Evolutionary conservation across 2,113 vertebrate genomes (phyloP), one percentile per base, ranked within the genome.

Genomic region (Probosciger aterrimus): DNA sequence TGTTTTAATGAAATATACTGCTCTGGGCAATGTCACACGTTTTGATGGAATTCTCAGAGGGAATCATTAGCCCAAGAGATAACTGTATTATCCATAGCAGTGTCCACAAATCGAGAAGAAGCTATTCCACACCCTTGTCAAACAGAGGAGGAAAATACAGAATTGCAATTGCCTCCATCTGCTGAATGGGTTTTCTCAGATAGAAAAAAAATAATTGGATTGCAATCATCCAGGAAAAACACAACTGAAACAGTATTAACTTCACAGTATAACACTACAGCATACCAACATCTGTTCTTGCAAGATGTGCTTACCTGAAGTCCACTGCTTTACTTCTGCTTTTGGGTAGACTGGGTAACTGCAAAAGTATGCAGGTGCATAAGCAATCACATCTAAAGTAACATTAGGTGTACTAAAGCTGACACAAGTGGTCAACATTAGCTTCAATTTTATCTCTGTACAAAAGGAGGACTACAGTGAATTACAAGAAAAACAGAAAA

Each of bases 141-240:
- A 82, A 74, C 37, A 78, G 47, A 90, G 39, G 39, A 93, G 80
- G 64, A 78, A 93, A 94, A 92, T n/a, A 90, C 6, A 88, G 52
- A 88, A 94, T 37, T 5, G 12, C 70, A 92, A 79, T 92, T 93
- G 76, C 59, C 68, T 80, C 79, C 63, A 88, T 93, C 84, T 90
- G 64, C 75, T 79, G 76, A 92, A 95, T 80, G 60, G 64, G 25
- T 86, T 96, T 90, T 95, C 87, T 71, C 53, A 92, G 78, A 87
- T 27, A 55, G 77, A 85, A 94, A 65, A 85, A 92, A 95, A 93
- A 88, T 86, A 89, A 96, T 81, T 96, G 91, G 62, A 77, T 84
- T 78, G 78, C 85, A 93, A 95, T 94, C 82, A 92, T 83, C 78
- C 84, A 96, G 27, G 79, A 87, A 71, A 92, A 91, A 60, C 43